A percentile compares a stretch with the other conserved stretches of the same genome.
These are phyloP conservation scores for Aurelia sp. DNA, from an alignment of 30 jellyfish, hydroid and myxozoan species.

Conservation along the genomic window DNA sequence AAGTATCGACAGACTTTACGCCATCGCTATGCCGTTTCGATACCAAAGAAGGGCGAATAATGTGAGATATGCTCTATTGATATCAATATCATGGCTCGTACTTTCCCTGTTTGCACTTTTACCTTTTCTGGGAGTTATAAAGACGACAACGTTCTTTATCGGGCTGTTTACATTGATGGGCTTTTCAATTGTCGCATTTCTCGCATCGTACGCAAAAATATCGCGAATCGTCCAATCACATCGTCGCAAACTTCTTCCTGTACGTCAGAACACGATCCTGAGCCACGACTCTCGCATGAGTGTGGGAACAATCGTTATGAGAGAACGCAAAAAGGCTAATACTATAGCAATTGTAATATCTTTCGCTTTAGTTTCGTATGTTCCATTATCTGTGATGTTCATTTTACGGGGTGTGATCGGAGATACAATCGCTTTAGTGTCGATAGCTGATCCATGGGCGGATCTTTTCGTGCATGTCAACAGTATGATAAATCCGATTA, in stretches of 20 bases:
- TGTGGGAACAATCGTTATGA: conserved; percentile 1
- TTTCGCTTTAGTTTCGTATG: conserved; percentile 44
- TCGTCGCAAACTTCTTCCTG: conserved; percentile 46
- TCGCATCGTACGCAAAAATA: conserved; percentile 29
- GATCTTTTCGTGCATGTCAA: conserved; percentile 50
- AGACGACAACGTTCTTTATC: conserved; percentile 22
- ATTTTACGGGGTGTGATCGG: conserved; percentile 63
- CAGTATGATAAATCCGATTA: conserved; percentile 42
- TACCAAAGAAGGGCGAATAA: conserved; percentile 37
- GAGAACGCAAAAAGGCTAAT: conserved; percentile 57
- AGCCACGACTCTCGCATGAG: conserved; percentile 5
- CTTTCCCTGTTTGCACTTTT: conserved; percentile 24
- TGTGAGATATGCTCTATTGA: conserved; percentile 1
- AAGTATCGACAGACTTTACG: conserved; percentile 53
- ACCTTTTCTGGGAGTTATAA: conserved; percentile 38
- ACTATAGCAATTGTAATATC: conserved; percentile 49
- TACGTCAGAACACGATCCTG: conserved; percentile 16
- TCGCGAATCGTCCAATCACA: conserved; percentile 33
- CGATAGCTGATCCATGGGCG: conserved; percentile 72
- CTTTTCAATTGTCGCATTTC: conserved; percentile 21
- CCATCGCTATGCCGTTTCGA: conserved; percentile 51
- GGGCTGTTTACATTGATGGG: conserved; percentile 55
- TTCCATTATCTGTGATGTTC: conserved; percentile 59
- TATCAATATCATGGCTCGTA: conserved; percentile 15
- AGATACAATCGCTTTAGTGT: conserved; percentile 37